phyloP scores from a whole-genome alignment of 2,113 vertebrate genomes.

The Ovibos moschatus region DNA sequence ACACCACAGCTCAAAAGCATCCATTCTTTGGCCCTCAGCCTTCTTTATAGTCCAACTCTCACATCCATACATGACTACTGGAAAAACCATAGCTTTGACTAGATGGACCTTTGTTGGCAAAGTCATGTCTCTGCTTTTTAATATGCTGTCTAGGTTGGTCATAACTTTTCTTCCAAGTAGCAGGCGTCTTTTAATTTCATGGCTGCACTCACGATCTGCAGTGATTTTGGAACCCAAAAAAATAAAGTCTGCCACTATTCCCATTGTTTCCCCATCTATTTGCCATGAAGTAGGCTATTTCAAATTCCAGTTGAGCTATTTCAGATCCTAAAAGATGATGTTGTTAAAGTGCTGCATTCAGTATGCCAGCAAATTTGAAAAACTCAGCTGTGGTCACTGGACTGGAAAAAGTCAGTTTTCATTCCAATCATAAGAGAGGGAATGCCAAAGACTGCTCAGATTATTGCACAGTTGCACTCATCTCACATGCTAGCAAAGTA shows the following conservation, averaged over 20 bases:
- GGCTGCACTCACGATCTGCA: neutral
- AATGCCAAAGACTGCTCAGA: neutral
- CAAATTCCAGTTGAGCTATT: neutral
- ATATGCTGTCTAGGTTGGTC: neutral
- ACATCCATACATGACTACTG: neutral
- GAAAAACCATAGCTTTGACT: neutral
- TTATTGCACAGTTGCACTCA: neutral
- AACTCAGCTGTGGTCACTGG: neutral
- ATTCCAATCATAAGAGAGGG: neutral
- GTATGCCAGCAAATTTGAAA: neutral
- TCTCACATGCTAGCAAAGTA: neutral
- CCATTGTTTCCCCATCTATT: neutral
- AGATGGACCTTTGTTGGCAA: neutral
- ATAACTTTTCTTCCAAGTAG: neutral
- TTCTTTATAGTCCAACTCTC: neutral
- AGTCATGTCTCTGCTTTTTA: neutral
- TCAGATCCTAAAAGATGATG: neutral
- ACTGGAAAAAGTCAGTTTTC: neutral
- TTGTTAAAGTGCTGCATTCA: neutral
- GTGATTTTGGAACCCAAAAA: neutral
- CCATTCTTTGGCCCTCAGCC: neutral
- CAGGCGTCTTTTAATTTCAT: neutral
- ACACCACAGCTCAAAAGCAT: neutral
- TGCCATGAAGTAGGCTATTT: neutral
- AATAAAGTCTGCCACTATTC: neutral